Evolutionary conservation across 2,888 invertebrate species (phyloP).

Genomic region (Thumatha senex): DNA sequence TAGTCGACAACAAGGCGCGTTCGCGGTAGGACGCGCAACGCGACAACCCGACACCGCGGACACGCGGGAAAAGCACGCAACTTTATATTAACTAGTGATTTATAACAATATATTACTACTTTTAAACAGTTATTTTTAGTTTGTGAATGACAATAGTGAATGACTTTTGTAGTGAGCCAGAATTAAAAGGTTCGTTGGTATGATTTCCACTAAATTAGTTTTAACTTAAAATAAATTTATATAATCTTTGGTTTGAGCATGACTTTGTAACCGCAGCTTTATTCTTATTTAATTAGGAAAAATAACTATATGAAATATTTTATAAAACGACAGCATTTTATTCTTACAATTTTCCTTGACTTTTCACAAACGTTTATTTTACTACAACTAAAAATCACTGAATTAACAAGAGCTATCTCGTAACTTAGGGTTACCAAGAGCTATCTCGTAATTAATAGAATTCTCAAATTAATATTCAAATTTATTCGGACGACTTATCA

Average conservation of each 20-base stretch:
- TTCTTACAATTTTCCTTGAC: too few relatives aligned
- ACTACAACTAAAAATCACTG: too few relatives aligned
- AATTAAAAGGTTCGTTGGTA: conserved; percentile 62
- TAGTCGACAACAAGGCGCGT: conserved; percentile 68
- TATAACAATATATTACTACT: conserved; percentile 9
- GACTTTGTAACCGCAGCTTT: conserved; percentile 11
- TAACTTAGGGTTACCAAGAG: conserved; percentile 29
- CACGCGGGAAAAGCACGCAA: conserved; percentile 56
- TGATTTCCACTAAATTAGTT: conserved; percentile 44
- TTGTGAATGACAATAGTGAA: conserved; percentile 59
- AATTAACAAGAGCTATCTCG: conserved; percentile 20
- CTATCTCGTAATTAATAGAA: conserved; percentile 30
- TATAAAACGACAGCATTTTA: background rate
- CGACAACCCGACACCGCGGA: conserved; percentile 40
- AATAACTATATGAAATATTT: background rate
- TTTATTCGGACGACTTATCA: conserved; percentile 58
- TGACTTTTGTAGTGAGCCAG: conserved; percentile 58
- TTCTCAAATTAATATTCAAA: conserved; percentile 55
- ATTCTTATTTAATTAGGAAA: background rate
- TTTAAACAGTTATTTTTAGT: conserved; percentile 22
- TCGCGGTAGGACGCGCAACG: conserved; percentile 59
- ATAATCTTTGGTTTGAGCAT: conserved; percentile 12
- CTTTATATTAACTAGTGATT: conserved; percentile 35
- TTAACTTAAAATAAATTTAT: background rate
- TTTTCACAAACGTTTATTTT: too few relatives aligned